Percentiles rank a stretch among this genome's conserved stretches.
Conservation (phyloP, 2,113 vertebrate species). For the Proterorhinus semilunaris region DNA sequence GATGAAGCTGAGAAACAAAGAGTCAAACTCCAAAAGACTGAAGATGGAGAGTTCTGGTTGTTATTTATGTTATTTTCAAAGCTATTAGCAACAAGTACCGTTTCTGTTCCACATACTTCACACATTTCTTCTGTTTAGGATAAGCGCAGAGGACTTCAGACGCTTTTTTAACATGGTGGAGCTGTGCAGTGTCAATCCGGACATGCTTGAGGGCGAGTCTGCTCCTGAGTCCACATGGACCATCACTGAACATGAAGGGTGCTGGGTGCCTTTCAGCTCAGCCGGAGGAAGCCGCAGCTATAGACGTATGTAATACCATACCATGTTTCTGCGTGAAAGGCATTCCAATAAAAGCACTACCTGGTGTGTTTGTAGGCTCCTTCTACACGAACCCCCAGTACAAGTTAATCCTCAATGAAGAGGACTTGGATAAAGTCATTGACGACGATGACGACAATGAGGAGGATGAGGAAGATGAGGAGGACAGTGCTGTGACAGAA, state of each 20-base stretch:
- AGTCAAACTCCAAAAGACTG: slow-evolving; percentile 65
- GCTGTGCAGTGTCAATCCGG: slow-evolving; percentile 76
- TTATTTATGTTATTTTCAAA: background rate
- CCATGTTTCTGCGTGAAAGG: background rate
- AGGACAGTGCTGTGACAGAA: slow-evolving; percentile 31
- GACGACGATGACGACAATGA: slow-evolving; percentile 53
- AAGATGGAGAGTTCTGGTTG: slow-evolving; percentile 84
- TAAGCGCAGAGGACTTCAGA: slow-evolving; percentile 72
- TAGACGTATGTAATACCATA: slow-evolving; percentile 49
- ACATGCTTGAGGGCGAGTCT: slow-evolving; percentile 47
- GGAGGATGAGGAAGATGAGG: slow-evolving; percentile 45
- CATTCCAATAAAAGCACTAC: background rate
- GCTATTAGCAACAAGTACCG: background rate
- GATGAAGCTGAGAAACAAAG: slow-evolving; percentile 65
- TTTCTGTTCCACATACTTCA: background rate
- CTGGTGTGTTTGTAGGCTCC: slow-evolving; percentile 49
- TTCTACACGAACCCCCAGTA: slow-evolving; percentile 82
- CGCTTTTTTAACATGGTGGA: slow-evolving; percentile 71
- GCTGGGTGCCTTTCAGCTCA: slow-evolving; percentile 71
- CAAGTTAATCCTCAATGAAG: slow-evolving; percentile 64
- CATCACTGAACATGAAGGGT: slow-evolving; percentile 71
- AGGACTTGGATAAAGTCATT: slow-evolving; percentile 46
- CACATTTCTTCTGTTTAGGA: slow-evolving; percentile 60
- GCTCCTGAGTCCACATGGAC: slow-evolving; percentile 48
- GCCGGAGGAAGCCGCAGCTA: slow-evolving; percentile 75